Base-by-base conservation (phyloP, 1,140 invertebrate species). In the Ctenoplectra terminalis region DNA sequence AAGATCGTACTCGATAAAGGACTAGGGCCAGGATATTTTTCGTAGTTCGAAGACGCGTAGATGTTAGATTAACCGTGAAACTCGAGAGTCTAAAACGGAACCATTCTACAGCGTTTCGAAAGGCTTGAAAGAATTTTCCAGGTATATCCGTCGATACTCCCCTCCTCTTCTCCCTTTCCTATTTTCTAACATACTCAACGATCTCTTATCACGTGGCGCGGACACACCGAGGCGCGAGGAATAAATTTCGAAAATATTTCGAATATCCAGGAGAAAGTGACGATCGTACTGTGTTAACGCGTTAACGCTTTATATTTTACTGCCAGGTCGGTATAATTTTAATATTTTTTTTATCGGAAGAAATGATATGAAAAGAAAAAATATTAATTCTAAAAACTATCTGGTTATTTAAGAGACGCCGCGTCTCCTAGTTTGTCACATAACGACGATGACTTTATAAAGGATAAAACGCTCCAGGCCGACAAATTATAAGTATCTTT, bases 51-150 rank as follows among this genome's bases (percentile, higher is more conserved):
- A 17, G 60, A 66, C 46, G 63, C 56, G 46, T 73, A 73, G 70
- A 80, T 80, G 56, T 29, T 64, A 73, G 70, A 80, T 80, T 63
- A 73, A 48, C 46, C 40, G 46, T 50, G 69, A 78, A 78, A 78
- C 29, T 60, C 43, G n/a, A 70, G 74, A 56, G 63, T 13, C 26
- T 23, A 0, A 2, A n/a, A n/a, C 1, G 1, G 43, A 31, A 37
- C 20, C 6, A 15, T 26, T 3, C 20, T 31, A 11, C 17, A 1
- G 5, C 17, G 20, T n/a, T 69, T 46, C 60, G 37, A 29, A n/a
- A 72, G 26, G 37, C 26, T 63, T 43, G 8, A 11, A 54, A 54
- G 46, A 80, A 63, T 80, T 64, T 63, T 73, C 58, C 58, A 80
- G 58, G 58, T 80, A 9, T 9, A 9, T 40, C 9, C 40, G n/a